Conservation (phyloP, 2,797 vertebrate species). For the Bovichtus diacanthus region DNA sequence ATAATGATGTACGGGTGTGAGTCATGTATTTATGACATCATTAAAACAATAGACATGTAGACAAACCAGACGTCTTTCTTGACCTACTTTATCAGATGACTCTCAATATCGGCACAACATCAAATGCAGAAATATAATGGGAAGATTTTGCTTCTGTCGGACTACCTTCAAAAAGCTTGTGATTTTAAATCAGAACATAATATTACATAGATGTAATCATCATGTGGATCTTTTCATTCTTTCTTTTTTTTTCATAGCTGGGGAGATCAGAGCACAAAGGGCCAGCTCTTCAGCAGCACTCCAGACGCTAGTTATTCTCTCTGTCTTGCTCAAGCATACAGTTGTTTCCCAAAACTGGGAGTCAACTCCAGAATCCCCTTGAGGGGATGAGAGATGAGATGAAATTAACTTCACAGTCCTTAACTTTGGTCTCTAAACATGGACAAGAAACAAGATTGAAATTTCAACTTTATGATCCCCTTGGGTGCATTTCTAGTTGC, state of each 20-base stretch:
- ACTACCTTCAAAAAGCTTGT: background rate
- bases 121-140: background rate
- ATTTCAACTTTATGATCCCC: background rate
- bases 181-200: conserved; percentile 7
- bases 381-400: background rate
- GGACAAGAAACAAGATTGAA: background rate
- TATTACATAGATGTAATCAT: background rate
- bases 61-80: conserved; percentile 27
- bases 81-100: conserved; percentile 36
- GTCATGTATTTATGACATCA: conserved; percentile 54
- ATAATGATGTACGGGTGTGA: conserved; percentile 26
- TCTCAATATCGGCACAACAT: background rate
- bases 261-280: background rate
- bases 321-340: conserved; percentile 23
- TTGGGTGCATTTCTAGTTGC: background rate
- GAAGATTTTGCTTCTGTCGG: background rate
- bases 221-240: background rate
- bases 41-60: conserved; percentile 14
- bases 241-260: background rate
- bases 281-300: conserved; percentile 3
- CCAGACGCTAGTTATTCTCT: background rate
- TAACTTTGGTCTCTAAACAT: background rate
- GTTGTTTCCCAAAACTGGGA: conserved; percentile 7
- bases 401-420: background rate
- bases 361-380: conserved; percentile 5